A percentile compares a stretch with the other conserved stretches of the same genome.
Evolutionary conservation across 1,140 invertebrate genomes (phyloP).

Genomic region (Druon quercuslanigerum): DNA sequence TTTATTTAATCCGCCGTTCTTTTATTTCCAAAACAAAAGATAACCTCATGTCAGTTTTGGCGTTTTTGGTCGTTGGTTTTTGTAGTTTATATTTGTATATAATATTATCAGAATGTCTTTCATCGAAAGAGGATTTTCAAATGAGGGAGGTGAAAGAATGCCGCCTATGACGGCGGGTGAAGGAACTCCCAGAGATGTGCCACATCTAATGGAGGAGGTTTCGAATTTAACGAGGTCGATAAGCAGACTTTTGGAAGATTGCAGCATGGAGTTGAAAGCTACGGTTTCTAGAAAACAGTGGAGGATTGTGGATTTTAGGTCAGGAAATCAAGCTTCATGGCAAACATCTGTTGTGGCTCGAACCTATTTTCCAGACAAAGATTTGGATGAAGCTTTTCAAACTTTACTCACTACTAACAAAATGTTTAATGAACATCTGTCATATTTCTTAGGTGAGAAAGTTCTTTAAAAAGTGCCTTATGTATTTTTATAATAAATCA

Average conservation of each 20-base stretch:
- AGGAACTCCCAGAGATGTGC: conserved; percentile 28
- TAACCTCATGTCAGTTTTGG: neutral
- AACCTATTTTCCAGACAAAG: conserved; percentile 62
- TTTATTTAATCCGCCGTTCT: conserved; percentile 5
- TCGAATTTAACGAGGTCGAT: conserved; percentile 48
- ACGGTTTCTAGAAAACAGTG: conserved; percentile 63
- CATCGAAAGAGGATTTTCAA: conserved; percentile 15
- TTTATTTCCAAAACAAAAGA: neutral
- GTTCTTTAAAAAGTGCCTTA: neutral
- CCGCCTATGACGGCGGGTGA: neutral
- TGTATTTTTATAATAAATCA: neutral
- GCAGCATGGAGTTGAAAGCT: conserved; percentile 62
- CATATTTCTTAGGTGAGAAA: conserved; percentile 61
- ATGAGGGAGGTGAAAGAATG: conserved; percentile 1
- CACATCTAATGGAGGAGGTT: conserved; percentile 54
- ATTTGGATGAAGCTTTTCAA: conserved; percentile 61
- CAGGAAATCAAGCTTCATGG: conserved; percentile 44
- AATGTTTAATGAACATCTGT: conserved; percentile 57
- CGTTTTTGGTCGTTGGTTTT: neutral
- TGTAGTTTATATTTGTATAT: neutral
- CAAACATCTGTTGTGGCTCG: conserved; percentile 59
- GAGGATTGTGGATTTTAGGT: conserved; percentile 55
- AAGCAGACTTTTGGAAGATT: conserved; percentile 61
- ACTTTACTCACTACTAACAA: conserved; percentile 54
- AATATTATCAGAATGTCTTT: conserved; percentile 35